phyloP scores from a whole-genome alignment of 2,797 vertebrate genomes.

The Platalea minor region DNA sequence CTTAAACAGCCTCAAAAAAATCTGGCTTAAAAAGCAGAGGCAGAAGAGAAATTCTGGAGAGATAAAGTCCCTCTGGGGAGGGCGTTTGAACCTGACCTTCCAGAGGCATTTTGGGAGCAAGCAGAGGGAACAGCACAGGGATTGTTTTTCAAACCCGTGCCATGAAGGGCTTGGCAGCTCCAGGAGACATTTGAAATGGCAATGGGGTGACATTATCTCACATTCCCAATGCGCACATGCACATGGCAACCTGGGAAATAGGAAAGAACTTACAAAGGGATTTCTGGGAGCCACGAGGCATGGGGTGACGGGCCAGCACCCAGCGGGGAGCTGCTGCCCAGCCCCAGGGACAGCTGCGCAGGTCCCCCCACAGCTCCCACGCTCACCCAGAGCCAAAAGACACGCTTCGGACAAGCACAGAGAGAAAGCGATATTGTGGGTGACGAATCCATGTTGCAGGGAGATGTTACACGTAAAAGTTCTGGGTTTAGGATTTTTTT shows the following conservation, averaged over 20 bases:
- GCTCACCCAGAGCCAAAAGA: rapidly evolving
- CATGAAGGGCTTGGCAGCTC: conserved; percentile 1
- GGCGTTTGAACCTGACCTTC: not conserved
- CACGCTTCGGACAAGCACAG: rapidly evolving
- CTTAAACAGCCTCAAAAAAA: not conserved
- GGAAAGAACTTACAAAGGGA: not conserved
- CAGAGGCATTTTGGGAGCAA: not conserved
- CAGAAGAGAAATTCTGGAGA: not conserved
- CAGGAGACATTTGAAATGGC: not conserved
- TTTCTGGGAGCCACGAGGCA: not conserved
- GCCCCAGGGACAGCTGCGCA: not conserved
- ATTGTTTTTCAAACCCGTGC: not conserved
- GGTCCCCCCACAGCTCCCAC: rapidly evolving
- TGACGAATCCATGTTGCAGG: rapidly evolving
- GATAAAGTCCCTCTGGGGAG: not conserved
- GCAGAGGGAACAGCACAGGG: not conserved
- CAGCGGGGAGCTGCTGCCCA: not conserved
- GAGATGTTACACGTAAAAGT: rapidly evolving
- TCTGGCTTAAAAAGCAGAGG: not conserved
- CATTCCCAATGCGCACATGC: not conserved
- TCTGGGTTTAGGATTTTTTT: rapidly evolving
- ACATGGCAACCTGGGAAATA: not conserved
- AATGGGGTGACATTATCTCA: not conserved
- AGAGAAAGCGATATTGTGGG: rapidly evolving
- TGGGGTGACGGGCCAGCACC: not conserved